Conservation (phyloP, 2,888 invertebrate species). For the Clunio marinus region DNA sequence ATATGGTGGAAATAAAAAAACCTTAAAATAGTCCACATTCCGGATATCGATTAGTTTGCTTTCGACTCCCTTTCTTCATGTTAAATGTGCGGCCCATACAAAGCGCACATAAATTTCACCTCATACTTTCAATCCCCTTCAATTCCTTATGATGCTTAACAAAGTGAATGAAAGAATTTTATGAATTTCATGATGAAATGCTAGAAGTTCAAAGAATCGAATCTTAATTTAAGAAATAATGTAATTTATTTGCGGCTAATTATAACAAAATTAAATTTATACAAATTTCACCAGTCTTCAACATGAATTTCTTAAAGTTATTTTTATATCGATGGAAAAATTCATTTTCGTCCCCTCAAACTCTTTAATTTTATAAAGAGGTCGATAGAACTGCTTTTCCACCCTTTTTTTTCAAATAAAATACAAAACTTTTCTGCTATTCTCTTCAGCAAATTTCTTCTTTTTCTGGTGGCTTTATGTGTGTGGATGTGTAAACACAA, state of each 20-base stretch:
- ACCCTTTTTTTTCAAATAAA: constrained; percentile 33
- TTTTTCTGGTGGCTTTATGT: constrained; percentile 20
- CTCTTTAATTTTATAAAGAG: background rate
- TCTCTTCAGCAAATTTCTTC: constrained; percentile 17
- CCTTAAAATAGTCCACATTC: constrained; percentile 24
- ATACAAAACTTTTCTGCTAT: constrained; percentile 29
- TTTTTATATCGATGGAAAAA: background rate
- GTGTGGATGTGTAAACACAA: constrained; percentile 37
- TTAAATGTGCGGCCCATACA: background rate
- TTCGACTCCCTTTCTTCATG: background rate
- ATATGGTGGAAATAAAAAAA: background rate
- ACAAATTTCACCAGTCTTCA: too few species aligned
- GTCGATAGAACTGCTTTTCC: constrained; percentile 17
- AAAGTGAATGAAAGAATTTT: too few species aligned
- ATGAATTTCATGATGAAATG: too few species aligned
- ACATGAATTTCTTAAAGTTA: too few species aligned
- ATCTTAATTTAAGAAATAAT: too few species aligned
- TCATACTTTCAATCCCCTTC: background rate
- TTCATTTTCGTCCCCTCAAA: background rate
- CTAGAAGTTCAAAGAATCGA: too few species aligned
- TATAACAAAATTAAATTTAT: too few species aligned
- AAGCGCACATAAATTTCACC: background rate
- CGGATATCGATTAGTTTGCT: constrained; percentile 33
- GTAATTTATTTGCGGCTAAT: too few species aligned
- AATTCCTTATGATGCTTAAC: too few species aligned